A percentile compares a stretch with the other conserved stretches of the same genome.
Evolutionary conservation across 2,797 vertebrate species (phyloP).

Genomic region (Oceanodroma leucorhoa): DNA sequence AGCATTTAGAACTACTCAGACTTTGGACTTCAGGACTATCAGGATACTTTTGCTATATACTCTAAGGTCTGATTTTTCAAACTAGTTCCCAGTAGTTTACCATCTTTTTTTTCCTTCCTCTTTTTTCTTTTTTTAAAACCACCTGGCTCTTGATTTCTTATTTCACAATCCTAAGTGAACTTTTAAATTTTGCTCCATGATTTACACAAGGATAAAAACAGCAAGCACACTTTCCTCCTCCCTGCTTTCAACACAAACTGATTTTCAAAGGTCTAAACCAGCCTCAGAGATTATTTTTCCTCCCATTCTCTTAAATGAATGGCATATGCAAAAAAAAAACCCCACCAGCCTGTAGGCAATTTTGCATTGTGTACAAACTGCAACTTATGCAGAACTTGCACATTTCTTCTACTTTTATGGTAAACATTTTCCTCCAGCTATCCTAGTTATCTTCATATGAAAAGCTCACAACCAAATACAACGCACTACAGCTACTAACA

Average conservation of each 20-base stretch:
- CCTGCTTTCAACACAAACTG: not conserved
- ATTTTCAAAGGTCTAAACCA: not conserved
- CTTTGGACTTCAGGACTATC: not conserved
- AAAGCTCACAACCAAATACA: not conserved
- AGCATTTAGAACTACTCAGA: not conserved
- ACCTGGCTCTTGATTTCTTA: not conserved
- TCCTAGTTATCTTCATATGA: not conserved
- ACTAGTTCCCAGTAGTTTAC: not conserved
- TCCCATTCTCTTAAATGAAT: not conserved
- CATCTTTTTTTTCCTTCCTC: not conserved
- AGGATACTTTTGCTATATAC: not conserved
- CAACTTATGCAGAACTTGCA: not conserved
- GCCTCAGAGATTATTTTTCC: not conserved
- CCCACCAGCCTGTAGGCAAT: not conserved
- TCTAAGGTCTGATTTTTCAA: not conserved
- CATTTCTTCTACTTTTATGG: not conserved
- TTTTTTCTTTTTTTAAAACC: not conserved
- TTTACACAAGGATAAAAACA: not conserved
- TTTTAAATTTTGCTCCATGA: not conserved
- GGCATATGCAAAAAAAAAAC: not conserved
- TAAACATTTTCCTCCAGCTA: not conserved
- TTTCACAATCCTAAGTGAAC: not conserved
- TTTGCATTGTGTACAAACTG: not conserved
- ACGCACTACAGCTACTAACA: not conserved
- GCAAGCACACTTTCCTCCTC: not conserved